Percentiles rank a stretch among this genome's conserved stretches.
These are phyloP conservation scores for Lithobates pipiens DNA, from an alignment of 2,797 vertebrate genomes.

Conservation along the genomic window DNA sequence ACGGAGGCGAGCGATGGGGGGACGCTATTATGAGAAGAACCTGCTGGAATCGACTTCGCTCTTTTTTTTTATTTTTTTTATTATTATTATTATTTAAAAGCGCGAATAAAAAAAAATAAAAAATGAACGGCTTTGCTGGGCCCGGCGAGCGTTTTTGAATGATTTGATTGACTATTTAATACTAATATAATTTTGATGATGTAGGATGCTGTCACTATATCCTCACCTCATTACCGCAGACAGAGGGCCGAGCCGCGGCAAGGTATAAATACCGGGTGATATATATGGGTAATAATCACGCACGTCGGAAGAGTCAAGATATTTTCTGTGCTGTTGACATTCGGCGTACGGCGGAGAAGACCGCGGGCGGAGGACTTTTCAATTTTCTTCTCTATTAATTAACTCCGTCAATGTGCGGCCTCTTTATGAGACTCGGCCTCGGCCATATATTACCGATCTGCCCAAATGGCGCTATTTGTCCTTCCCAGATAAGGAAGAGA, in stretches of 20 bases:
- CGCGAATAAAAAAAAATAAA: constrained; percentile 60
- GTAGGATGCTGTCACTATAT: constrained; percentile 61
- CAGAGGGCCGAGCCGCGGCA: constrained; percentile 22
- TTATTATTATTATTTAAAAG: constrained; percentile 62
- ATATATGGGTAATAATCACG: constrained; percentile 46
- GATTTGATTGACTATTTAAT: constrained; percentile 75
- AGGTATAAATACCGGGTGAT: constrained; percentile 51
- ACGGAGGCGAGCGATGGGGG: background rate
- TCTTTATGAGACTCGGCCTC: constrained; percentile 9
- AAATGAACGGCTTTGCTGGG: constrained; percentile 33
- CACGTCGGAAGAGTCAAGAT: background rate
- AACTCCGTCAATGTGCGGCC: constrained; percentile 38
- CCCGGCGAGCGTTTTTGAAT: constrained; percentile 63
- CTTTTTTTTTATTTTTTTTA: constrained; percentile 28
- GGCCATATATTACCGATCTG: background rate
- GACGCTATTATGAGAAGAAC: constrained; percentile 47
- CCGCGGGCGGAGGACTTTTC: constrained; percentile 5
- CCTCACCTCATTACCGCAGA: constrained; percentile 61
- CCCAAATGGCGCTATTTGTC: background rate
- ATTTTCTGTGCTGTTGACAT: constrained; percentile 23
- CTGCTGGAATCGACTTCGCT: constrained; percentile 43
- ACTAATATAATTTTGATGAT: constrained; percentile 78
- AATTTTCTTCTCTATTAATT: constrained; percentile 49
- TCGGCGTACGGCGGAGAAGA: background rate
- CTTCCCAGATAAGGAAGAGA: constrained; percentile 29